Base-by-base conservation (phyloP, 2,888 invertebrate species). In the Lasiommata megera region DNA sequence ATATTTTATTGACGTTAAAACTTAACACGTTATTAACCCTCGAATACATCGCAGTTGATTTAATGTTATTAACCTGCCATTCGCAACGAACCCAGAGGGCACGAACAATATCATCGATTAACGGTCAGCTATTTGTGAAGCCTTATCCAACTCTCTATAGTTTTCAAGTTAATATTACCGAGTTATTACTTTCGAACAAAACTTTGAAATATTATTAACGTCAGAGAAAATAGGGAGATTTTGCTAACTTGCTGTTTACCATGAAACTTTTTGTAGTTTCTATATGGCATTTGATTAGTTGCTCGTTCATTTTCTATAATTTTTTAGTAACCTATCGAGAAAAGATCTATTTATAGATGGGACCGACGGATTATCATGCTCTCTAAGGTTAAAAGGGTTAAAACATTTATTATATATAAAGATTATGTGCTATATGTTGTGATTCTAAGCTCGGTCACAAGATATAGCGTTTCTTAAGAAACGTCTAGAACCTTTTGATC, bases 121-220 rank as follows among this genome's bases (percentile, higher is more conserved):
- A 48, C 34, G 48, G 48, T 36, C 48, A 48, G 36, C 36, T 48
- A 48, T 36, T 37, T 37, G 37, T 12, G 12, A 36, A 23, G 37
- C 48, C 37, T 48, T 48, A 14, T 17, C 29, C 31, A 23, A 23
- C 36, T n/a, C 37, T 2, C 48, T 18, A 37, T 37, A 48, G 48
- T 48, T 48, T 48, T 37, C 46, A 46, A 46, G 46, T 46, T 46
- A 46, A 46, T 46, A 46, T 46, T 31, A 46, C 14, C 34, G 37
- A 23, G 51, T n/a, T 23, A 47, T 37, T 56, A 48, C 17, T 55
- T 41, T 29, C 17, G 12, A 52, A 53, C 52, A 36, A 54, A 52
- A 55, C 47, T 60, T 57, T 52, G 31, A 31, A 46, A 31, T 31
- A 6, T 46, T 31, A 46, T 31, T 46, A 46, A 46, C 46, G 46